Percentiles rank a stretch among this genome's conserved stretches.
These are phyloP conservation scores for Rhopilema esculentum DNA, from an alignment of 30 jellyfish, hydroid and myxozoan genomes.

Conservation along the genomic window DNA sequence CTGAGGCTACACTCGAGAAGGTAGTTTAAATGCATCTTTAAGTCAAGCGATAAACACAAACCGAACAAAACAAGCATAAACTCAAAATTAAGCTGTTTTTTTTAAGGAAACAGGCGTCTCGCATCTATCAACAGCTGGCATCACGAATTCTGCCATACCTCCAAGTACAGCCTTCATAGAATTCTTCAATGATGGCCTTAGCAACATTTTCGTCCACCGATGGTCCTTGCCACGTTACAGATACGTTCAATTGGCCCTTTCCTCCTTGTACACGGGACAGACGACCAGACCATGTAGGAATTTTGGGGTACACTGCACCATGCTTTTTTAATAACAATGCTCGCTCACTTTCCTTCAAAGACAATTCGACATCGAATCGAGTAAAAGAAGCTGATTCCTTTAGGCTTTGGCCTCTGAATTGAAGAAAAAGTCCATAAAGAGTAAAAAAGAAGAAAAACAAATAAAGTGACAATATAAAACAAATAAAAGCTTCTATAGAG, in stretches of 20 bases:
- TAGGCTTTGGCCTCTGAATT: constrained; percentile 37
- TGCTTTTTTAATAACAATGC: constrained; percentile 5
- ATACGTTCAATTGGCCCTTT: background rate
- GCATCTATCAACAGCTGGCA: background rate
- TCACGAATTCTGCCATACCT: constrained; percentile 42
- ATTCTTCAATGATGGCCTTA: constrained; percentile 53
- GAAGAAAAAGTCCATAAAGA: background rate
- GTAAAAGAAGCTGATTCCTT: constrained; percentile 14
- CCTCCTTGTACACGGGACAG: background rate
- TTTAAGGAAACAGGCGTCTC: no score
- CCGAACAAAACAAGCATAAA: background rate
- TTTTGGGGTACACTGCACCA: constrained; percentile 48
- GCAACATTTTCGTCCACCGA: constrained; percentile 42
- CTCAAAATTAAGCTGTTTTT: background rate
- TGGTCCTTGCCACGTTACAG: constrained; percentile 44
- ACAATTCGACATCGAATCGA: constrained; percentile 38
- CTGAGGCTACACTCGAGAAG: background rate
- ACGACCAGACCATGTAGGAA: constrained; percentile 30
- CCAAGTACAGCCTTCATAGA: constrained; percentile 61
- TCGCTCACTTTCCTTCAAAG: constrained; percentile 7
- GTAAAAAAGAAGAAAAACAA: no score
- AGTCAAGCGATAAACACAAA: background rate
- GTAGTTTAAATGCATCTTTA: background rate
- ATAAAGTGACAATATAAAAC: no score
- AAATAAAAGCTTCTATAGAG: no score